Evolutionary conservation across 2,797 vertebrate genomes (phyloP), one percentile per base, ranked within the genome.

Genomic region (Carduelis carduelis): DNA sequence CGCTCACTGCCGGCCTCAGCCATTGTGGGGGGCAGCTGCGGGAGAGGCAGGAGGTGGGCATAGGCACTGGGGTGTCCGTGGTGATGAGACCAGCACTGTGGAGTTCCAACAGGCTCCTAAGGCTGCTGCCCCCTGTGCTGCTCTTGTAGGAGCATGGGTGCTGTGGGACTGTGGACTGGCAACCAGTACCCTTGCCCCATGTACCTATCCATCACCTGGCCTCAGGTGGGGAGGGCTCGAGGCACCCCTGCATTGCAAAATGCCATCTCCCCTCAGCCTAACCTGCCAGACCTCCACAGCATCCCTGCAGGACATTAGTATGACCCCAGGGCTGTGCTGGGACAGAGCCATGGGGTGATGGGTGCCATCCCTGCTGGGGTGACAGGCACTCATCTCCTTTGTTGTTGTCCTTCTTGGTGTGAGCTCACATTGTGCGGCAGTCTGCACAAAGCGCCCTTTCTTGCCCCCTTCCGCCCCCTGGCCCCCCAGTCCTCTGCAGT

Each of bases 401-500:
- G 90, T 93, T 85, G 80, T 95, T 89, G 71, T 91, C 3, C 2
- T 91, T 39, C 21, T 49, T 5, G 18, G 56, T 94, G 88, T 92
- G 90, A 96, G 88, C 74, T 59, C 5, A 6, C 94, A 89, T 93
- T 95, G 93, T 97, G 79, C 47, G 14, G 37, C 56, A 53, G 72
- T 60, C 72, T 27, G 64, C 70, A 97, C 97, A 97, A 96, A 88
- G 94, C 20, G 0, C 56, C 59, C 69, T 80, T 95, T 97, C 86
- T 96, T 86, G 71, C 41, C 59, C 39, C 27, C 0, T 4, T 44
- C 66, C 70, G 47, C 8, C 34, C 19, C 24, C 17, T 35, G 17
- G 5, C 20, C 6, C 10, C 4, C 6, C 12, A 26, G 19, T 87
- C 24, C 26, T 41, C 26, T 30, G 11, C 3, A 4, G 20, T 26